Conservation (phyloP, 2,797 vertebrate species). For the Myiothlypis coronata region DNA sequence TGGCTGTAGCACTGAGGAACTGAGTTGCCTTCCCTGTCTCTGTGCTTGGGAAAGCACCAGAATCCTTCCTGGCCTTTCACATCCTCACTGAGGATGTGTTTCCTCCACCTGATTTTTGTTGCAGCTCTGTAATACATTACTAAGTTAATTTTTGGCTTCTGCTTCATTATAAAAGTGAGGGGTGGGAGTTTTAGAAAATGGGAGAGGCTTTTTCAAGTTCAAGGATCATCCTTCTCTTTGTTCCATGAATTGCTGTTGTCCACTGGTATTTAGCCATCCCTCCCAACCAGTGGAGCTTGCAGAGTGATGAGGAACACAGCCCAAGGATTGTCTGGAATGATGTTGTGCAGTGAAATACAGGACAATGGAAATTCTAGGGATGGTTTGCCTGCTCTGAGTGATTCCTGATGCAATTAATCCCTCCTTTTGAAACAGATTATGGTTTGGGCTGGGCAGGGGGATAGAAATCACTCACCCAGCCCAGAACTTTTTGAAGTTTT, state of each 20-base stretch:
- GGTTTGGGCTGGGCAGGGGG: background rate
- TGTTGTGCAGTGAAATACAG: background rate
- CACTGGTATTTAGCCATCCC: background rate
- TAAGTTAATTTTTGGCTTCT: background rate
- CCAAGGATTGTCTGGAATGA: background rate
- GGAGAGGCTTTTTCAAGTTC: background rate
- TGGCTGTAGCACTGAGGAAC: background rate
- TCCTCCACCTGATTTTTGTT: background rate
- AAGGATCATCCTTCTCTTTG: background rate
- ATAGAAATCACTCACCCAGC: background rate
- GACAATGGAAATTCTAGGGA: background rate
- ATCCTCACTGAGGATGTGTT: background rate
- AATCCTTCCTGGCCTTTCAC: background rate
- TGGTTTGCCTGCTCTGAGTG: background rate
- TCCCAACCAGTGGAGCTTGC: background rate
- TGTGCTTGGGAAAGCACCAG: background rate
- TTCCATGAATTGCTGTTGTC: background rate
- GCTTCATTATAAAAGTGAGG: background rate
- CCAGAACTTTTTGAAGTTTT: background rate
- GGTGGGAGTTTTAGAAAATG: rapidly evolving
- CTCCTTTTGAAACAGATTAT: background rate
- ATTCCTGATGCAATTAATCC: background rate
- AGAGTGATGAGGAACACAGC: background rate
- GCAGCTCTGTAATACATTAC: background rate
- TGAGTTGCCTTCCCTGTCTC: background rate